Conservation (phyloP, 2,797 vertebrate species). For the Microctenopoma lineatum region DNA sequence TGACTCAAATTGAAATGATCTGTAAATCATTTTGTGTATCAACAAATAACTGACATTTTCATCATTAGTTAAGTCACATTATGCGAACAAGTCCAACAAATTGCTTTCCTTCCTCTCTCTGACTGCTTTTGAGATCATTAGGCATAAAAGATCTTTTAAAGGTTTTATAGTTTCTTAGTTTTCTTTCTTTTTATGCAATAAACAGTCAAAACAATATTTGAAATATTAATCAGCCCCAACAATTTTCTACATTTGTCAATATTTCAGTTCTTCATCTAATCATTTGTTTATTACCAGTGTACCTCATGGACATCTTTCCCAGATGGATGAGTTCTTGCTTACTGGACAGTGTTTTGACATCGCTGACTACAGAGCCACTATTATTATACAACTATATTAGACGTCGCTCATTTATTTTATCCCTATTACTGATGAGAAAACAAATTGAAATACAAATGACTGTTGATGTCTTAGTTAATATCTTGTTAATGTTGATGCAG, state of each 20-base stretch:
- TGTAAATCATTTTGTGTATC: too few species aligned
- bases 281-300: too few species aligned
- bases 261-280: too few species aligned
- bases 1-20: too few species aligned
- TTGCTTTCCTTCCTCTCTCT: too few species aligned
- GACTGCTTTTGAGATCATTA: background rate
- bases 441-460: background rate
- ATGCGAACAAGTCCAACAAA: background rate
- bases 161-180: background rate
- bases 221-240: too few species aligned
- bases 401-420: background rate
- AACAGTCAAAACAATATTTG: too few species aligned
- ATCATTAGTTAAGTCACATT: background rate
- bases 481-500: too few species aligned
- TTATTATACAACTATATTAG: background rate
- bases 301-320: background rate
- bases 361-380: background rate
- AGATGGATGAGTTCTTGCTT: background rate
- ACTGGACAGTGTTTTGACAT: background rate
- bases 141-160: too few species aligned
- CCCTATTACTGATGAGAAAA: background rate
- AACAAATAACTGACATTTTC: too few species aligned
- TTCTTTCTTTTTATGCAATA: background rate
- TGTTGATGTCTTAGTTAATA: too few species aligned
- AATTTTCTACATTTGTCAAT: background rate